Base-by-base conservation (phyloP, 2,888 invertebrate genomes). In the Drosophila cracens region DNA sequence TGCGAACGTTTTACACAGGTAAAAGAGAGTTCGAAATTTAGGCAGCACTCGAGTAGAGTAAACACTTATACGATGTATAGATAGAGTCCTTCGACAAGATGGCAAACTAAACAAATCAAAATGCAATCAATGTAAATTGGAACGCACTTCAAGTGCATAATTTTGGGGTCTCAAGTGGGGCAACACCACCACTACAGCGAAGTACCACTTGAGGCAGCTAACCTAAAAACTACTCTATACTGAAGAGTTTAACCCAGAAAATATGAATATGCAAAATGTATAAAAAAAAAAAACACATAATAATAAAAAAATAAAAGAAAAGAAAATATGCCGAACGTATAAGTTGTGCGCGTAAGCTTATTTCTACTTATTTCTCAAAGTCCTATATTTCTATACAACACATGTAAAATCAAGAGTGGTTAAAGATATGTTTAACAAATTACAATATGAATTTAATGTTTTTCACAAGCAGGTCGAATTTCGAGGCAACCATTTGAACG, bases 41-140 rank as follows among this genome's bases (percentile, higher is more conserved):
- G 60, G 58, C 53, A 65, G 52, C 29, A 38, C 40, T 52, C 52
- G 40, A 29, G 40, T 40, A 29, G 18, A 58, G 54, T 21, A 40
- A 27, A 16, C 38, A 1, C 27, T 34, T 53, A n/a, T 27, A 13
- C 8, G 8, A 36, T 10, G 40, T 29, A 29, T 33, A 56, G 21
- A 51, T 31, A 46, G 61, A 29, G 68, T 33, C 56, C n/a, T 16
- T 57, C 57, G 43, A 25, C 11, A 43, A 11, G 46, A 74, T 62
- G 48, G 40, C 53, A 59, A 59, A 29, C 71, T 59, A 80, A 78
- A 80, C 81, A 78, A 71, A 80, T 78, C 76, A 67, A 80, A 78
- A 78, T 79, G 77, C 80, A 77, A 75, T 77, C 80, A 70, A 65
- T 64, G 65, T 52, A 75, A 75, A 79, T 72, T 79, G 63, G 63